Conservation (phyloP, 1,140 invertebrate genomes). For the Anthonomus grandis region DNA sequence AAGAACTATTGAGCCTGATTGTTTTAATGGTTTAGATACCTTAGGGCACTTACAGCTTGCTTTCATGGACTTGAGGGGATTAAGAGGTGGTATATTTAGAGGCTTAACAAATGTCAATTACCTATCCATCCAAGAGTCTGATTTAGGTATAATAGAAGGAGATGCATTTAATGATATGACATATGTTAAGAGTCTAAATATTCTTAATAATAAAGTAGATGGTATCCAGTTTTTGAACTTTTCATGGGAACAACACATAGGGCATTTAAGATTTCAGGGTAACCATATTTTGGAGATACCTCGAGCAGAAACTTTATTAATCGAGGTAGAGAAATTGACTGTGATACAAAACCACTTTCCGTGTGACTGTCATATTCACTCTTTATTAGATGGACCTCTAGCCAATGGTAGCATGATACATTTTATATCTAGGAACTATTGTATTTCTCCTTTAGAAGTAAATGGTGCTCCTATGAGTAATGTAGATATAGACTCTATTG, state of each 20-base stretch:
- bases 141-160: conserved; percentile 67
- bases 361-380: conserved; percentile 76
- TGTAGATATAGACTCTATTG: conserved; percentile 65
- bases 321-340: conserved; percentile 63
- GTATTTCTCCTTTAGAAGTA: conserved; percentile 78
- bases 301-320: conserved; percentile 59
- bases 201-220: conserved; percentile 81
- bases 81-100: conserved; percentile 69
- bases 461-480: conserved; percentile 70
- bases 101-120: conserved; percentile 70
- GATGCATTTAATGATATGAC: conserved; percentile 70
- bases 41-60: conserved; percentile 72
- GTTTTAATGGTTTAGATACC: conserved; percentile 75
- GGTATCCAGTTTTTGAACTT: conserved; percentile 69
- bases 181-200: conserved; percentile 65
- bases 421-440: conserved; percentile 74
- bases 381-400: conserved; percentile 68
- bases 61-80: conserved; percentile 73
- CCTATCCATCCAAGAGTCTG: conserved; percentile 73
- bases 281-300: conserved; percentile 78
- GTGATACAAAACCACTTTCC: conserved; percentile 76
- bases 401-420: conserved; percentile 61
- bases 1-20: conserved; percentile 67
- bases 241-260: conserved; percentile 63
- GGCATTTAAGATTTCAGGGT: conserved; percentile 66